phyloP scores from a whole-genome alignment of 2,888 invertebrate genomes.

The Chymomyza procnemis region DNA sequence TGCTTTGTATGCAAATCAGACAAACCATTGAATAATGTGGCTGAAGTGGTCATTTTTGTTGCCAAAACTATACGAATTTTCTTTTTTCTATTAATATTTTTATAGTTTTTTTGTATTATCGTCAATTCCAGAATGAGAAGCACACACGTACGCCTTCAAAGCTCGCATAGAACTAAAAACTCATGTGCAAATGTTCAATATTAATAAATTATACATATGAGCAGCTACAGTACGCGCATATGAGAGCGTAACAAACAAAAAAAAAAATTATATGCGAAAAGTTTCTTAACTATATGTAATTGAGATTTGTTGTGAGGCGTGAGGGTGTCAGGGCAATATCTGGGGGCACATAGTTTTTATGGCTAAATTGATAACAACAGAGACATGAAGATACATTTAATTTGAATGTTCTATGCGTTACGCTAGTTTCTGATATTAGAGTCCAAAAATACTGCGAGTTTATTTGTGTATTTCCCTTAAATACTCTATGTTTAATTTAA shows the following conservation, averaged over 20 bases:
- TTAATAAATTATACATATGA: not conserved
- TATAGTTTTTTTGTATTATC: not conserved
- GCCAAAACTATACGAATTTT: not conserved
- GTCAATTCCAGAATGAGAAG: not conserved
- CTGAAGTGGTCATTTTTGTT: not conserved
- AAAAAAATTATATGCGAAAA: not conserved
- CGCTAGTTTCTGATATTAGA: not conserved
- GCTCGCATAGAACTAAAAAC: not conserved
- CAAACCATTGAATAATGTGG: not conserved
- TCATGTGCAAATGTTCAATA: not conserved
- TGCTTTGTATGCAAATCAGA: not conserved
- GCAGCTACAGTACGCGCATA: not conserved
- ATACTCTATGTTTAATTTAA: not conserved
- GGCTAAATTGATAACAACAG: not conserved
- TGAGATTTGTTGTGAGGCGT: constrained; percentile 1
- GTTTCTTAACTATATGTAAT: constrained; percentile 1
- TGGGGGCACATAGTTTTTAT: not conserved
- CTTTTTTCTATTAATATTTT: not conserved
- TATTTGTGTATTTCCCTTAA: not conserved
- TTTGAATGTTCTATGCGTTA: not conserved
- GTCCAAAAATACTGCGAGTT: not conserved
- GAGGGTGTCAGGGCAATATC: not conserved
- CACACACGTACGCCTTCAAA: not conserved
- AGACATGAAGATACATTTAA: not conserved
- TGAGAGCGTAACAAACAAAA: not conserved